Conservation (phyloP, 2,888 invertebrate genomes). For the Pemphredon lugubris region DNA sequence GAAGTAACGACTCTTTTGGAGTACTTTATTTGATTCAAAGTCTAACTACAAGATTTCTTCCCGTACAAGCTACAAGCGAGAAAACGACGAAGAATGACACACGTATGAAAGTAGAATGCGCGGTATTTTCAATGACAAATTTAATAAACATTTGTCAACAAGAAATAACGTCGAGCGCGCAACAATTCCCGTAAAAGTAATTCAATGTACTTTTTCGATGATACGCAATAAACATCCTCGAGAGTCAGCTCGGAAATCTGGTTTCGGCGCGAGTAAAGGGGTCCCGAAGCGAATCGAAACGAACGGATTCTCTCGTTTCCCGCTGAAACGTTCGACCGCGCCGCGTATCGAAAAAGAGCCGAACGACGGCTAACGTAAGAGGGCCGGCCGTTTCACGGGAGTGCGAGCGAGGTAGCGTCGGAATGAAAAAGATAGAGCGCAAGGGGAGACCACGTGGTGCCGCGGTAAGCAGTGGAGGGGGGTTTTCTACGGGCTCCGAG, state of each 20-base stretch:
- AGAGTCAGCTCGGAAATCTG: slow-evolving; percentile 40
- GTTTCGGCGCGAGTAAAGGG: slow-evolving; percentile 43
- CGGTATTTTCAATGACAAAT: too few relatives aligned
- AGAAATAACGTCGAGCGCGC: neutral
- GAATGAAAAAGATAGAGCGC: slow-evolving; percentile 79
- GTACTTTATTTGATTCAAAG: too few relatives aligned
- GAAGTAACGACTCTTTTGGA: too few relatives aligned
- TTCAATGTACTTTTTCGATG: slow-evolving; percentile 45
- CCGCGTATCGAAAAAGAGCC: slow-evolving; percentile 35
- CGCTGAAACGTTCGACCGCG: slow-evolving; percentile 26
- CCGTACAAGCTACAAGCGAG: too few relatives aligned
- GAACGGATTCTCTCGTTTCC: slow-evolving; percentile 46
- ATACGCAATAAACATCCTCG: slow-evolving; percentile 3
- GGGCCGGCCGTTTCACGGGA: slow-evolving; percentile 35
- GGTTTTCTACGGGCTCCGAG: slow-evolving; percentile 62
- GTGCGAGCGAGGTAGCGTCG: slow-evolving; percentile 33
- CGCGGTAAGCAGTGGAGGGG: slow-evolving; percentile 38
- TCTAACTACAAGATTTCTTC: too few relatives aligned
- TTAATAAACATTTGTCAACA: neutral
- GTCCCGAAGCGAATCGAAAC: slow-evolving; percentile 43
- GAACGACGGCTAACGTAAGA: slow-evolving; percentile 36
- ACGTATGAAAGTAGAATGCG: too few relatives aligned
- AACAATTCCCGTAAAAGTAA: too few relatives aligned
- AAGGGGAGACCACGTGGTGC: slow-evolving; percentile 75
- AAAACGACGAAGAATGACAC: too few relatives aligned